phyloP scores from a whole-genome alignment of 2,888 invertebrate genomes.

The Polia nebulosa region DNA sequence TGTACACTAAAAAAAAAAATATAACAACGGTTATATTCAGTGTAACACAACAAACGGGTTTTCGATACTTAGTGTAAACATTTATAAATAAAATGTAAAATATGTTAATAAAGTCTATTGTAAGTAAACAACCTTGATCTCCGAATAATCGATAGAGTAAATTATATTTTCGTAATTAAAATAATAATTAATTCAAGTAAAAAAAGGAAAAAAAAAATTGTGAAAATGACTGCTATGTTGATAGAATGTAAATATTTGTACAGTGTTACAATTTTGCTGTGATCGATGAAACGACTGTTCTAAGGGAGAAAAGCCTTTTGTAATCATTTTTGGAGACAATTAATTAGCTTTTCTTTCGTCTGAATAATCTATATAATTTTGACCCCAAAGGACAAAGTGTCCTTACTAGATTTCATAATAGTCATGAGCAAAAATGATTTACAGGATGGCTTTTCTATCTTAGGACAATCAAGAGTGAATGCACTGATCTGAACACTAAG shows the following conservation, averaged over 20 bases:
- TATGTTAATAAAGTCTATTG: constrained; percentile 73
- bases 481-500: constrained; percentile 61
- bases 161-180: constrained; percentile 88
- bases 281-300: constrained; percentile 65
- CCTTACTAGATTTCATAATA: neutral
- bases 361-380: neutral
- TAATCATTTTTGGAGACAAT: neutral
- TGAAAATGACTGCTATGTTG: constrained; percentile 80
- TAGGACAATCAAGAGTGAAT: constrained; percentile 49
- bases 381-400: neutral
- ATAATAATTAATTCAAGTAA: constrained; percentile 64
- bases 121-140: constrained; percentile 84
- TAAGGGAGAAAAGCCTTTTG: constrained; percentile 8
- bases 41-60: constrained; percentile 76
- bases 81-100: constrained; percentile 68
- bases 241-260: constrained; percentile 83
- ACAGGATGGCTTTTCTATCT: constrained; percentile 11
- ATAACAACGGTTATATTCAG: constrained; percentile 68
- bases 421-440: constrained; percentile 4
- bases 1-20: constrained; percentile 62
- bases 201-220: constrained; percentile 69
- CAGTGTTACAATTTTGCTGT: constrained; percentile 85
- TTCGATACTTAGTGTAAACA: constrained; percentile 77
- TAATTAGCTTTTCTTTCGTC: constrained; percentile 1
- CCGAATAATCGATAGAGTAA: constrained; percentile 83